Evolutionary conservation across 2,888 invertebrate species (phyloP), one percentile per base, ranked within the genome.

Genomic region (Melinaea menophilus): DNA sequence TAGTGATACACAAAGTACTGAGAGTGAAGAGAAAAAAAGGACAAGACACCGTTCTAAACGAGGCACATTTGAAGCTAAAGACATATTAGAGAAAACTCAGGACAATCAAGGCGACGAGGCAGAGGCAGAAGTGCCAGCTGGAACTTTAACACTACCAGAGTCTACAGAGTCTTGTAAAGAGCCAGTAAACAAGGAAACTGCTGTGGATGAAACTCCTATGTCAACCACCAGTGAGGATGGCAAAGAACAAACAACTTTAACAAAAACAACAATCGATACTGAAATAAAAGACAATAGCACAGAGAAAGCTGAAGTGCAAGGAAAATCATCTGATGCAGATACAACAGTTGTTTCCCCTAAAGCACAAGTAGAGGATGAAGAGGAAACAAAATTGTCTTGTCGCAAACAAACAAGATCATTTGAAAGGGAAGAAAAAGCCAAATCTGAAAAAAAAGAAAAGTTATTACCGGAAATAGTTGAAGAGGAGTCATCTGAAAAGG

Each of bases 1-100:
- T 5, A 89, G 89, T 66, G 92, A 92, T 58, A 86, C 86, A 55
- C 79, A 89, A 22, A 90, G 88, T 68, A 79, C 83, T 11, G 87
- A 90, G 62, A 83, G 82, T 34, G 79, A 80, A 2, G 92, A 92
- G 12, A 91, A 92, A 48, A 91, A 84, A 72, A 85, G 84, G 70
- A 78, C 79, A 51, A 86, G 82, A 73, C 88, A 85, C 75, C 84
- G 85, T 61, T 80, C 84, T 3, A 88, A 83, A 70, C 79, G 82
- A 59, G 73, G 76, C n/a, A 75, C 75, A 37, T 78, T 82, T 4
- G 88, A 85, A 66, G 79, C 84, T 2, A 87, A 84, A 72, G 89
- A 88, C 62, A 80, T 73, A 12, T 69, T 74, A 45, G 87, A 88
- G n/a, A 86, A 78, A 69, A 83, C 76, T 68, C 71, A 77, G 51